These are phyloP conservation scores for Drosophila tani DNA, from an alignment of 1,140 invertebrate genomes.

Conservation along the genomic window DNA sequence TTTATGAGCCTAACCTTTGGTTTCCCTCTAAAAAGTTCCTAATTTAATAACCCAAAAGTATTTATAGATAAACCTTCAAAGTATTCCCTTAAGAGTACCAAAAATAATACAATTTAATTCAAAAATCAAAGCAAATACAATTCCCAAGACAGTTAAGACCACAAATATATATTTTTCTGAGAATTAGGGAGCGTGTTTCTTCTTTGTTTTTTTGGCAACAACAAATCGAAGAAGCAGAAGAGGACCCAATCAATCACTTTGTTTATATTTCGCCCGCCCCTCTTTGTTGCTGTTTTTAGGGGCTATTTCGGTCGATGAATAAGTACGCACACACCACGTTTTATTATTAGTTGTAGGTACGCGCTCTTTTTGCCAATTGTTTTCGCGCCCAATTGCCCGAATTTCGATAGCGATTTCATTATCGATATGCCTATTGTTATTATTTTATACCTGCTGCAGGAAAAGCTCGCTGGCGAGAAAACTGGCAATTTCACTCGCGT, in stretches of 20 bases:
- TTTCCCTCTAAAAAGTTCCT: neutral
- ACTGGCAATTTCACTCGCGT: conserved; percentile 92
- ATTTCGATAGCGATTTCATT: conserved; percentile 11
- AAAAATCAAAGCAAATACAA: conserved; percentile 4
- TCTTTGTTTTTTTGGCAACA: neutral
- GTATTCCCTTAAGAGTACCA: too few relatives aligned
- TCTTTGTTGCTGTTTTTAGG: neutral
- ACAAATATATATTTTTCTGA: conserved; percentile 7
- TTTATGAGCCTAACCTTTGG: neutral
- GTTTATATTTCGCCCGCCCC: conserved; percentile 34
- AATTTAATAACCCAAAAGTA: neutral
- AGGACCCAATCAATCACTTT: conserved; percentile 44
- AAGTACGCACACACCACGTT: conserved; percentile 31
- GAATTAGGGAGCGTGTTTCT: conserved; percentile 32
- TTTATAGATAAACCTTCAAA: neutral
- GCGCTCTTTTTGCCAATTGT: conserved; percentile 24
- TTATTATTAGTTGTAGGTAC: conserved; percentile 14
- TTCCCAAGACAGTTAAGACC: conserved; percentile 19
- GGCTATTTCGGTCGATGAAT: conserved; percentile 44
- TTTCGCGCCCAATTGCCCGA: conserved; percentile 33
- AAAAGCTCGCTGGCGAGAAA: conserved; percentile 92
- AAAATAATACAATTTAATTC: neutral
- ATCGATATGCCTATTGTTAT: conserved; percentile 16
- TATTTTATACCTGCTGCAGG: conserved; percentile 89
- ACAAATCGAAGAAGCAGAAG: conserved; percentile 1